These are phyloP conservation scores for Myotis davidii DNA, from an alignment of 2,113 vertebrate genomes.

Conservation along the genomic window DNA sequence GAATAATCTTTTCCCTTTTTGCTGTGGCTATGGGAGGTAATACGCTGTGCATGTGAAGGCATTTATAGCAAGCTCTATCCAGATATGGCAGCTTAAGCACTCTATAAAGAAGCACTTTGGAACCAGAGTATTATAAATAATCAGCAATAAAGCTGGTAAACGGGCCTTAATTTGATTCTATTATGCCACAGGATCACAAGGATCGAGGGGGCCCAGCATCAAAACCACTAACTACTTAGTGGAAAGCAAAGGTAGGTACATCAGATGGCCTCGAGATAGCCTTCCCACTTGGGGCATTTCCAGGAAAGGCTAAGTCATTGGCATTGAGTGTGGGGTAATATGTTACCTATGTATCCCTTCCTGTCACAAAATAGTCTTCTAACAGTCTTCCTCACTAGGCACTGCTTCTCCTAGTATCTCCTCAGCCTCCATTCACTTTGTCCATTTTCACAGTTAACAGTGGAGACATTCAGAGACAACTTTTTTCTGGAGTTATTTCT, in stretches of 20 bases:
- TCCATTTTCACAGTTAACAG: conserved; percentile 6
- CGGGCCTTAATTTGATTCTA: conserved; percentile 89
- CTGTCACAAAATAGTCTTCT: background rate
- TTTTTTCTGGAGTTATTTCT: conserved; percentile 32
- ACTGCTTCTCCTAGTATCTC: background rate
- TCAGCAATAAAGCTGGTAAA: conserved; percentile 87
- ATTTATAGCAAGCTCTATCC: conserved; percentile 88
- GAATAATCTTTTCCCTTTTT: conserved; percentile 87
- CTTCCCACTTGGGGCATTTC: background rate
- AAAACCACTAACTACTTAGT: background rate
- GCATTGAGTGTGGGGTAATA: background rate
- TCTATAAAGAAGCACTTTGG: conserved; percentile 90
- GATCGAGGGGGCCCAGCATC: conserved; percentile 71
- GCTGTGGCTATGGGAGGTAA: conserved; percentile 81
- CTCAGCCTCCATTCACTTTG: background rate
- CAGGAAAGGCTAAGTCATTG: background rate
- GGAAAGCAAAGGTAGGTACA: background rate
- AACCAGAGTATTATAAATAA: conserved; percentile 89
- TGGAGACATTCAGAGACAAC: background rate
- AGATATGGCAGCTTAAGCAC: conserved; percentile 88
- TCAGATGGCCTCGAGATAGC: background rate
- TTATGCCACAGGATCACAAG: conserved; percentile 86
- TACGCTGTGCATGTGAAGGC: conserved; percentile 82
- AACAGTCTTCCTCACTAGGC: background rate
- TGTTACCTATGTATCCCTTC: background rate